Conservation (phyloP, 2,797 vertebrate genomes). For the Cirrhinus molitorella region DNA sequence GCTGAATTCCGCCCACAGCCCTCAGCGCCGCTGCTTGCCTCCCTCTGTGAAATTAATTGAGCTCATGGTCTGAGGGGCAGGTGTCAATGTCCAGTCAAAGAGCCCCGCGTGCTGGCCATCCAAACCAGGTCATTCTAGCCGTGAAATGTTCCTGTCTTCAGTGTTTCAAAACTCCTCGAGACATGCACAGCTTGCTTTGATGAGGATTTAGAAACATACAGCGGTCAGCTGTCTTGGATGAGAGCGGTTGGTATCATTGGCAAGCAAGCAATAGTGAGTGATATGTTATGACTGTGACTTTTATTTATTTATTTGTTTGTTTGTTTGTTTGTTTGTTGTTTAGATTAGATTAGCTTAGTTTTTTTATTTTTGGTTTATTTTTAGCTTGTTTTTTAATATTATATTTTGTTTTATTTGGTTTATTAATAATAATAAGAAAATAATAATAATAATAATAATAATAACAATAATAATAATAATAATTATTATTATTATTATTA, state of each 20-base stretch:
- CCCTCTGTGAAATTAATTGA: conserved; percentile 84
- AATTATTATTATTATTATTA: too few relatives aligned
- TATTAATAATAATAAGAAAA: too few relatives aligned
- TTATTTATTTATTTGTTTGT: background rate
- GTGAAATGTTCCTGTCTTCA: background rate
- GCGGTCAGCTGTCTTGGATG: background rate
- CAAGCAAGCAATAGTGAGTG: background rate
- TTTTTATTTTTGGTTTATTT: background rate
- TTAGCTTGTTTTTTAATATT: background rate
- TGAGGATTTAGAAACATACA: background rate
- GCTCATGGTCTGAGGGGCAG: conserved; percentile 73
- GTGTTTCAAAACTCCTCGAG: background rate
- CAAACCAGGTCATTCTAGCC: conserved; percentile 20
- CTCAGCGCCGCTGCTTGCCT: background rate
- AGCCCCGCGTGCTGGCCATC: background rate
- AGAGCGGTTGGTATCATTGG: background rate
- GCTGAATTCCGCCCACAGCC: background rate
- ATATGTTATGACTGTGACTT: background rate
- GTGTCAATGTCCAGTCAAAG: conserved; percentile 63
- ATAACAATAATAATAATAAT: too few relatives aligned
- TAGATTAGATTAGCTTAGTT: too few relatives aligned
- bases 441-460: too few relatives aligned
- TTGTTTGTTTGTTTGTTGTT: background rate
- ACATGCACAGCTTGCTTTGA: conserved; percentile 4
- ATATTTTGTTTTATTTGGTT: background rate